A percentile compares a stretch with the other conserved stretches of the same genome.
Evolutionary conservation across 2,888 invertebrate species (phyloP).

Genomic region (Keiferia lycopersicella): DNA sequence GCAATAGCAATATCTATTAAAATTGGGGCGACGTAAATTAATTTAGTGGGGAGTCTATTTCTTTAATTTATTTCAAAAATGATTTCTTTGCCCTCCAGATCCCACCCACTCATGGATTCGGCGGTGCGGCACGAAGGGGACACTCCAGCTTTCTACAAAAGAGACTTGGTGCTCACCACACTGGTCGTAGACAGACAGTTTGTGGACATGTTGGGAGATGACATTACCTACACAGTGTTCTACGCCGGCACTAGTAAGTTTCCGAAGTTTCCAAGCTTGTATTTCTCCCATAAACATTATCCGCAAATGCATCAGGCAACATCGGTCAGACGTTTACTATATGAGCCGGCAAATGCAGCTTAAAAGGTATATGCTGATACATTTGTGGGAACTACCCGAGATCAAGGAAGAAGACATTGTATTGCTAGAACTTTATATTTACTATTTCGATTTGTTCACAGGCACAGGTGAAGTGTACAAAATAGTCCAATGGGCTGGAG

Average conservation of each 20-base stretch:
- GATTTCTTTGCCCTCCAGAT: conserved; percentile 48
- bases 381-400: no score
- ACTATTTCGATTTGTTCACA: conserved; percentile 38
- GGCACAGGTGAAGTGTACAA: conserved; percentile 83
- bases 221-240: conserved; percentile 80
- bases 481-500: conserved; percentile 83
- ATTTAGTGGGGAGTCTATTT: no score
- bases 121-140: conserved; percentile 84
- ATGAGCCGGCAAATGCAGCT: no score
- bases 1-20: not conserved
- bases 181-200: conserved; percentile 83
- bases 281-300: not conserved
- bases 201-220: conserved; percentile 77
- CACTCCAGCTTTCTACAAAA: conserved; percentile 82
- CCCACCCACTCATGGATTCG: conserved; percentile 87
- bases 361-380: no score
- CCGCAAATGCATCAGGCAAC: not conserved
- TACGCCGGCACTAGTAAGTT: conserved; percentile 83
- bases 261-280: not conserved
- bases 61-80: not conserved
- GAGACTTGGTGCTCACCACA: conserved; percentile 83
- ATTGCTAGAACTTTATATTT: no score
- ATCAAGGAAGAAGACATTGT: no score
- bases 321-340: no score
- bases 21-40: not conserved